Conservation (phyloP, 2,113 vertebrate species). For the Gobius niger region DNA sequence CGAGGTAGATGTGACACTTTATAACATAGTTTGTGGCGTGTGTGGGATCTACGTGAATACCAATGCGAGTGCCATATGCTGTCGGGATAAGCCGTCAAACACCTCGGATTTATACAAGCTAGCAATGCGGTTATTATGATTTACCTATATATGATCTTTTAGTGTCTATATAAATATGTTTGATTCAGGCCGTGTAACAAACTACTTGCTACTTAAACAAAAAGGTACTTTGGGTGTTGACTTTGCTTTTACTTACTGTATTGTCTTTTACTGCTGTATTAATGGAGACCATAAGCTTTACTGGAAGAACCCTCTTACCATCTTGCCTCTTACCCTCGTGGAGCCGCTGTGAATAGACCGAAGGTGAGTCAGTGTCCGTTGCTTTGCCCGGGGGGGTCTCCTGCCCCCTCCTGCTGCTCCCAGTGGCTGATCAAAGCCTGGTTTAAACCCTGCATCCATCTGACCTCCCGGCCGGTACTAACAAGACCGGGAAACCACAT, state of each 20-base stretch:
- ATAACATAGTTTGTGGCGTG: neutral
- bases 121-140: too few species aligned
- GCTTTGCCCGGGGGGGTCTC: constrained; percentile 16
- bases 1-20: neutral
- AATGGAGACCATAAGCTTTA: neutral
- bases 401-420: constrained; percentile 41
- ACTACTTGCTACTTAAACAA: too few species aligned
- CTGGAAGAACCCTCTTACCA: neutral
- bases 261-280: neutral
- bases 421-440: constrained; percentile 58
- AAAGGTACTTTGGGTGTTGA: too few species aligned
- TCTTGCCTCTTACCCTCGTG: neutral
- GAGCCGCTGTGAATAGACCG: neutral
- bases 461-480: constrained; percentile 38
- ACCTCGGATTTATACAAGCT: neutral
- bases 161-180: too few species aligned
- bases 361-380: constrained; percentile 44
- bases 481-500: constrained; percentile 46
- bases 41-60: neutral
- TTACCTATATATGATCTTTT: too few species aligned
- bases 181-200: too few species aligned
- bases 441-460: constrained; percentile 24
- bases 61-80: neutral
- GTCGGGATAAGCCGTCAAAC: neutral
- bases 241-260: too few species aligned